A percentile compares a stretch with the other conserved stretches of the same genome.
Evolutionary conservation across 2,797 vertebrate species (phyloP).

Genomic region (Propithecus deckenii): DNA sequence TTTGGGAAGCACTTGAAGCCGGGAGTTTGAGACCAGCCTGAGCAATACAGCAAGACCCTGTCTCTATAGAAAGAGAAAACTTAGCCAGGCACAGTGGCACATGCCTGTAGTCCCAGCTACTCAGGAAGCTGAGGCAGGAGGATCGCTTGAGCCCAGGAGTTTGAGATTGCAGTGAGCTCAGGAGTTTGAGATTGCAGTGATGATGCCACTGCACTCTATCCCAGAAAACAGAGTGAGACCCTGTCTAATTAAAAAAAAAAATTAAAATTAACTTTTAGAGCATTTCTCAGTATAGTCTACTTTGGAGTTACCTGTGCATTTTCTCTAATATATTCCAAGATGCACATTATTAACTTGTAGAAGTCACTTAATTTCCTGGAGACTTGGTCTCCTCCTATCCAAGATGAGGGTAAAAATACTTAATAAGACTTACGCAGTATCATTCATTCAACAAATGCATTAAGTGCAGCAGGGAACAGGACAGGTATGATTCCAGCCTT

Average conservation of each 20-base stretch:
- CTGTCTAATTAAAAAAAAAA: neutral
- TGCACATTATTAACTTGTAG: neutral
- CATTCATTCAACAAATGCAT: neutral
- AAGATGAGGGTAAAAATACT: neutral
- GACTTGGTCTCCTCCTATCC: conserved; percentile 45
- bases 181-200: neutral
- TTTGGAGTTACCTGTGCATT: neutral
- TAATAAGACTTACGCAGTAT: neutral
- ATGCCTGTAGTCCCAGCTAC: neutral
- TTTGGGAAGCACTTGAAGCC: neutral
- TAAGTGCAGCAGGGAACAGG: neutral
- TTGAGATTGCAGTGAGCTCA: neutral
- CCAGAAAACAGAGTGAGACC: neutral
- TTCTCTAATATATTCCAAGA: neutral
- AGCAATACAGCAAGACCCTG: neutral
- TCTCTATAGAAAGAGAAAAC: neutral
- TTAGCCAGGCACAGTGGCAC: neutral
- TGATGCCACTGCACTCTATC: neutral
- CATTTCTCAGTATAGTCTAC: neutral
- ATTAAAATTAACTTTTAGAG: neutral
- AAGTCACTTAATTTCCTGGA: neutral
- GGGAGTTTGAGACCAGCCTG: neutral
- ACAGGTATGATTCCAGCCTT: neutral
- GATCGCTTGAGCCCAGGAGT: neutral
- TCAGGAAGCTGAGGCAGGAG: neutral